Evolutionary conservation across 2,797 vertebrate genomes (phyloP), one percentile per base, ranked within the genome.

Genomic region (Micrastur ruficollis): DNA sequence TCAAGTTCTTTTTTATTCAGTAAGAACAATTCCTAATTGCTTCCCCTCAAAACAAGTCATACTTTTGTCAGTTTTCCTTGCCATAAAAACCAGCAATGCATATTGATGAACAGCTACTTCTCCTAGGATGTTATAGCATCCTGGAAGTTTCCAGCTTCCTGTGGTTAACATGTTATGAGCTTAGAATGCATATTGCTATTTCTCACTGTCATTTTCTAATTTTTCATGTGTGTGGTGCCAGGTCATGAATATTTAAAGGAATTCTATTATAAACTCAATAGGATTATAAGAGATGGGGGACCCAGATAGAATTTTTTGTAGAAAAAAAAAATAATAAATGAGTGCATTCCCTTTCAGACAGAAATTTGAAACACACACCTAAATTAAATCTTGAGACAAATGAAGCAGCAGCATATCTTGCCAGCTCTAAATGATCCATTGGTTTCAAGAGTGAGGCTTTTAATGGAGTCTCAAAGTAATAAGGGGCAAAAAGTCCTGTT

Each of bases 41-140:
- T 83, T 93, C 42, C 22, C 55, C 67, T 96, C 68, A 91, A 92
- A 94, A 86, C 34, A 88, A 95, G 72, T 80, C 89, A 90, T 75
- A 83, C 42, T 85, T 90, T 67, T 91, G 78, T 87, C 84, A 76
- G 53, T 90, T 93, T 44, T 84, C 38, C 85, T 93, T 81, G 83
- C 73, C 34, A 50, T 38, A 67, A 95, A 87, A 61, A 74, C 65
- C 21, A 86, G 61, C 65, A 78, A 65, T 50, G 52, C 67, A 58
- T 87, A 78, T 74, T 91, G 96, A 95, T 71, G 38, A 90, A 44
- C 11, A 85, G 20, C 34, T 76, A 86, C 50, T 88, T 83, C 75
- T 83, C n/a, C 46, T 76, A 67, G 61, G 62, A 61, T 84, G 25
- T n/a, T 86, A 75, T 23, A 74, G 16, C 49, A 79, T 36, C 36